Evolutionary conservation across 2,113 vertebrate genomes (phyloP), one percentile per base, ranked within the genome.

Genomic region (Noturus placidus): DNA sequence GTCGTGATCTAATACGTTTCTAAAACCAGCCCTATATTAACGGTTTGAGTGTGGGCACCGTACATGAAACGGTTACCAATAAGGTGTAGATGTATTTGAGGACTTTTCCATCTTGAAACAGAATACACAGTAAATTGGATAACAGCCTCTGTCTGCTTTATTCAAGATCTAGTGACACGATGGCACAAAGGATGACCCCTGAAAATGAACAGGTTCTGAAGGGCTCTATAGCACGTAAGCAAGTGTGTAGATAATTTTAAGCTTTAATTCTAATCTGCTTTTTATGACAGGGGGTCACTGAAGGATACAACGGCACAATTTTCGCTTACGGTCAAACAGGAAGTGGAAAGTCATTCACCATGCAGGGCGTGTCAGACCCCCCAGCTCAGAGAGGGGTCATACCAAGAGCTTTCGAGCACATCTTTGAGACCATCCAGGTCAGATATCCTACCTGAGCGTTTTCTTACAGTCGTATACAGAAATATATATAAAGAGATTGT

Each of bases 261-360:
- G 38, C 33, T 82, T 82, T 61, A 27, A 50, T 65, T 25, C 0
- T 78, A 19, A 38, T 11, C 46, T 65, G 0, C 20, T 74, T 25
- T 25, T 87, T 25, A 63, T 33, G 46, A 6, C 91, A 98, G 97
- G 96, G 97, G 0, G 96, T 97, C 92, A 97, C 96, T 0, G 96
- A 97, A 84, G 97, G 97, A 86, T 97, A 96, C 94, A 98, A 97
- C 0, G 96, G 97, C 57, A 97, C 97, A n/a, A 97, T 97, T 86
- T 98, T 98, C 93, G 97, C 97, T 33, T 97, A 97, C 0, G 95
- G 97, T 83, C 98, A 99, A 93, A 97, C 97, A 0, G 97, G 97
- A 92, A 98, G 98, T 0, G 96, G 97, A 15, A 98, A 99, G 82
- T 98, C 97, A 3, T 97, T 97, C 91, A 97, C 96, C 90, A 97